phyloP scores from a whole-genome alignment of 2,113 vertebrate genomes.

The Ptilonorhynchus violaceus region DNA sequence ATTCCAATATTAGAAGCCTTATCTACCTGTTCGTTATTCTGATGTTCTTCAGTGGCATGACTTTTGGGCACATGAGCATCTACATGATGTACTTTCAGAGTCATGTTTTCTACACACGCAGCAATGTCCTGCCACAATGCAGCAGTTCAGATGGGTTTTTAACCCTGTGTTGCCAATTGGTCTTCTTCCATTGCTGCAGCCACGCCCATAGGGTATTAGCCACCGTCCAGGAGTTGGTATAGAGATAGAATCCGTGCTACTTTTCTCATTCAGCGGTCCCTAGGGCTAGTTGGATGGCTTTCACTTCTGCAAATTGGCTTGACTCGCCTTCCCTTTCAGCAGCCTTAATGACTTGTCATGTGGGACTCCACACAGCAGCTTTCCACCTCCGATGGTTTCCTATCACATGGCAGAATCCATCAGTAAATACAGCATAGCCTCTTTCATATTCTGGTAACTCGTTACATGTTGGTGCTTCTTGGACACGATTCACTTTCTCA shows the following conservation, averaged over 20 bases:
- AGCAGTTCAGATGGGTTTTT: neutral
- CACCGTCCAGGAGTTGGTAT: fast-evolving
- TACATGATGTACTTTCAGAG: neutral
- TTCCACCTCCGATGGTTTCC: neutral
- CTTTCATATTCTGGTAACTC: neutral
- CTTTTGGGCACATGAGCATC: neutral
- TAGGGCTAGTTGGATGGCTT: neutral
- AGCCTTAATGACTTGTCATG: neutral
- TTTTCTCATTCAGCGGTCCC: neutral
- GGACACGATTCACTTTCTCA: neutral
- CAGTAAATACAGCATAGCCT: too few species aligned
- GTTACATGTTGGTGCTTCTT: neutral
- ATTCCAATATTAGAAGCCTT: neutral
- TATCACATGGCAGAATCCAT: too few species aligned
- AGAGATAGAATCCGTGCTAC: neutral
- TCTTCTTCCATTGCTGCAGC: neutral
- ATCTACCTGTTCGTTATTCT: neutral
- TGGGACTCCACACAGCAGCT: neutral
- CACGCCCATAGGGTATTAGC: neutral
- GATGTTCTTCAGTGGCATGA: neutral
- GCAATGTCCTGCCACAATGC: neutral
- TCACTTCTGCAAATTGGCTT: neutral
- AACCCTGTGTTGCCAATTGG: fast-evolving
- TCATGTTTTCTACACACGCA: neutral
- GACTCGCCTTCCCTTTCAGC: neutral